phyloP scores from a whole-genome alignment of 2,797 vertebrate species.

The Acrossocheilus fasciatus region DNA sequence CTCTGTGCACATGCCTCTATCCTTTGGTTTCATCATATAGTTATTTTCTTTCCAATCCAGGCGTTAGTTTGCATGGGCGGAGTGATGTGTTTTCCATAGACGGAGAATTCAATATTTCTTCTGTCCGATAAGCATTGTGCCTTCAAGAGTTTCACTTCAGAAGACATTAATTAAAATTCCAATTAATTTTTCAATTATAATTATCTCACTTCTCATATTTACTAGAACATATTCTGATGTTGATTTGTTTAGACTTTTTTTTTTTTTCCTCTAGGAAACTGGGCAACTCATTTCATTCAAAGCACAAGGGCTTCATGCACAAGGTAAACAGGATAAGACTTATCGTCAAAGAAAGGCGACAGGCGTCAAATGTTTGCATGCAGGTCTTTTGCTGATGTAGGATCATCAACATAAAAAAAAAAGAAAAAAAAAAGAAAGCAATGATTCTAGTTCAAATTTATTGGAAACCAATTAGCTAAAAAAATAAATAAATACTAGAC shows the following conservation, averaged over 20 bases:
- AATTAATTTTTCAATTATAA: slow-evolving; percentile 72
- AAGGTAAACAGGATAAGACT: slow-evolving; percentile 66
- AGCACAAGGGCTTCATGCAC: slow-evolving; percentile 58
- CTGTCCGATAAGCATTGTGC: slow-evolving; percentile 51
- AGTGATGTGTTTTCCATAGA: not conserved
- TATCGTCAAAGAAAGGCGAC: slow-evolving; percentile 42
- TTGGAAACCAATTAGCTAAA: not conserved
- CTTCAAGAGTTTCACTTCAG: slow-evolving; percentile 60
- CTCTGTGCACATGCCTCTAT: not conserved
- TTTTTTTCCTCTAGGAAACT: slow-evolving; percentile 55
- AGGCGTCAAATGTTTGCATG: slow-evolving; percentile 7
- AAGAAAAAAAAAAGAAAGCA: not conserved
- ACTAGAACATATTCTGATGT: slow-evolving; percentile 63
- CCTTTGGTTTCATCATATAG: not conserved
- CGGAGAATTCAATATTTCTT: slow-evolving; percentile 24
- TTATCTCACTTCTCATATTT: slow-evolving; percentile 62
- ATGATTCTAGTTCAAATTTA: not conserved
- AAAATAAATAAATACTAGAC: not conserved
- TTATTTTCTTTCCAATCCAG: not conserved
- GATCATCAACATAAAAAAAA: not conserved
- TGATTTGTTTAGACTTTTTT: slow-evolving; percentile 63
- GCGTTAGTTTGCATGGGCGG: not conserved
- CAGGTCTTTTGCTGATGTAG: not conserved
- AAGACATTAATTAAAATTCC: slow-evolving; percentile 61
- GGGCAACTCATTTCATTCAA: slow-evolving; percentile 62